Base-by-base conservation (phyloP, 2,113 vertebrate species). In the Astur gentilis region DNA sequence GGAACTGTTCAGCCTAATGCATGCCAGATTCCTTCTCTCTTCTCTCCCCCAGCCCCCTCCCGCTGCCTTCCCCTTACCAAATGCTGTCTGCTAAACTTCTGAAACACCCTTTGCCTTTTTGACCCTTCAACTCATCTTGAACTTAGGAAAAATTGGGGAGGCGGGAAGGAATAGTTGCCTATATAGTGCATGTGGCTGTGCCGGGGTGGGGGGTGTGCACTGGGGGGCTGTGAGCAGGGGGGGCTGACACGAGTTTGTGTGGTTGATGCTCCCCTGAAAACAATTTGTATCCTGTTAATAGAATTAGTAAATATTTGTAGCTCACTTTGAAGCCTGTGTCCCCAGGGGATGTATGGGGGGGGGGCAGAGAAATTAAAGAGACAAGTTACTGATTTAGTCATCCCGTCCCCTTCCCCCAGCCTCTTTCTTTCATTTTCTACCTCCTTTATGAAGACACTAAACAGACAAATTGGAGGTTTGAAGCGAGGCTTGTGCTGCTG, bases 71-170 rank as follows among this genome's bases (percentile, higher is more conserved):
- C 87, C 94, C 91, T 95, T 97, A 94, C 98, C 97, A 96, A 98
- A 98, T 93, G 97, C 98, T 96, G 98, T 98, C 98, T 98, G 98
- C 97, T 98, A 92, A 98, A 98, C 98, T 98, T 98, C 98, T 98
- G 97, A 97, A 98, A 98, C 98, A 98, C 98, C 98, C 98, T 97
- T 98, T 98, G 98, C 98, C 98, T 98, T 98, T 98, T 98, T 98
- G 98, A 98, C 98, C 98, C 98, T 98, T 98, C 97, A 98, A 98
- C 98, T 98, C 98, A 97, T 98, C 97, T 98, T 98, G 98, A 98
- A 98, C 98, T 98, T 98, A 97, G 95, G 97, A 97, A 98, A 98
- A 98, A 97, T 83, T 97, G 95, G 97, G 97, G 97, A 95, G 67
- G 96, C 88, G 90, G 97, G 97, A 93, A 97, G 97, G 93, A 80